phyloP scores from a whole-genome alignment of 1,140 invertebrate species.

The Tigriopus japonicus region DNA sequence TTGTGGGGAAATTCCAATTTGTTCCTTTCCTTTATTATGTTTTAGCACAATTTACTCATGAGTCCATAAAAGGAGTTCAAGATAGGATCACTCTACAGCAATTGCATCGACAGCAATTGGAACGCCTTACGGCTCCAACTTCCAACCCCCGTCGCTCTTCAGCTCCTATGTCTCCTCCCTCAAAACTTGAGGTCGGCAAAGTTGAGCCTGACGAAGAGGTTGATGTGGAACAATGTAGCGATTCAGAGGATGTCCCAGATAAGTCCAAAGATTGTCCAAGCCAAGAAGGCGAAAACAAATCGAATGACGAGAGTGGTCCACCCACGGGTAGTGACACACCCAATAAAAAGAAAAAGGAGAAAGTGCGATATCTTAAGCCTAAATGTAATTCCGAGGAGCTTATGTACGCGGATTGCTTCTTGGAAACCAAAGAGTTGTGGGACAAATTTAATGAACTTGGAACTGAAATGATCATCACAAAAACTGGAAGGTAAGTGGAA shows the following conservation, averaged over 20 bases:
- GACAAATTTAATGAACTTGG: slow-evolving; percentile 83
- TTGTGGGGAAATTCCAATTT: too few species aligned
- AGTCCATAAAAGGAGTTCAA: too few species aligned
- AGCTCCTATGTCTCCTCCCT: too few species aligned
- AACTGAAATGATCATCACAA: slow-evolving; percentile 99
- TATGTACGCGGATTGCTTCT: slow-evolving; percentile 57
- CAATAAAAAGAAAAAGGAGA: slow-evolving; percentile 4
- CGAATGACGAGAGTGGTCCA: neutral
- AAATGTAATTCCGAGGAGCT: slow-evolving; percentile 41
- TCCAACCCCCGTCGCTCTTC: too few species aligned
- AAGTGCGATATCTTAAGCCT: neutral
- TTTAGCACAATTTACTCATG: too few species aligned
- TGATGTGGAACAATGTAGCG: slow-evolving; percentile 1
- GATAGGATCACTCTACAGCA: too few species aligned
- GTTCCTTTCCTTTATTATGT: too few species aligned
- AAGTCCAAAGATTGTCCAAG: neutral
- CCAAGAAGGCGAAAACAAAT: neutral
- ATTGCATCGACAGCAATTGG: too few species aligned
- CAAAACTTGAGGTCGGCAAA: too few species aligned
- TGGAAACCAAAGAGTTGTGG: slow-evolving; percentile 81
- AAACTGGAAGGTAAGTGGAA: slow-evolving; percentile 67
- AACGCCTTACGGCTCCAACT: too few species aligned
- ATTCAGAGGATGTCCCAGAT: neutral
- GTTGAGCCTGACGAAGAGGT: slow-evolving; percentile 5
- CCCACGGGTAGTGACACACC: neutral